A percentile compares a stretch with the other conserved stretches of the same genome.
Evolutionary conservation across 2,113 vertebrate genomes (phyloP).

Genomic region (Mus spicilegus): DNA sequence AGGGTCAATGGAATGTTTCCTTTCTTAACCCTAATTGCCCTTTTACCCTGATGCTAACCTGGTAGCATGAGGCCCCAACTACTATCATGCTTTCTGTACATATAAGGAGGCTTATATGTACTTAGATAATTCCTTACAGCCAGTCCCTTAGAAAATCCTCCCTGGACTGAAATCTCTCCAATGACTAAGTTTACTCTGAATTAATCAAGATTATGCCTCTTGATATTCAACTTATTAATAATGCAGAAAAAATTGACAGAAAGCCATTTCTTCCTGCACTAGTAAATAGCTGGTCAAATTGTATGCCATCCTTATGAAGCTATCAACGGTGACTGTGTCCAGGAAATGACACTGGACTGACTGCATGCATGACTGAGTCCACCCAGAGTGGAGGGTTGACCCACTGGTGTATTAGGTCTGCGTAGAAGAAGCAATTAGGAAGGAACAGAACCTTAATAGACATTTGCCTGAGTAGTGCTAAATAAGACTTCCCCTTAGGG

Average conservation of each 20-base stretch:
- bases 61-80: rapidly evolving
- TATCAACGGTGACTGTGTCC: not conserved
- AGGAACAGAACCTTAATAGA: not conserved
- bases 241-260: not conserved
- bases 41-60: not conserved
- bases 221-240: not conserved
- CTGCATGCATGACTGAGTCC: too few species aligned
- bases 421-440: not conserved
- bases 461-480: not conserved
- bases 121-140: not conserved
- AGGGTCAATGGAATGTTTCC: not conserved
- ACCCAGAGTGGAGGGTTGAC: not conserved
- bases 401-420: too few species aligned
- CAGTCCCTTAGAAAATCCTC: not conserved
- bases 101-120: not conserved
- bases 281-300: not conserved
- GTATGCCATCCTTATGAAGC: rapidly evolving
- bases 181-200: not conserved
- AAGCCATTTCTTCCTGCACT: not conserved
- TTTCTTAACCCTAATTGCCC: not conserved
- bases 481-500: not conserved
- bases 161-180: not conserved
- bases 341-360: not conserved
- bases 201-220: not conserved
- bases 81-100: rapidly evolving